Evolutionary conservation across 2,888 invertebrate genomes (phyloP).

Genomic region (Ectobius pallidus): DNA sequence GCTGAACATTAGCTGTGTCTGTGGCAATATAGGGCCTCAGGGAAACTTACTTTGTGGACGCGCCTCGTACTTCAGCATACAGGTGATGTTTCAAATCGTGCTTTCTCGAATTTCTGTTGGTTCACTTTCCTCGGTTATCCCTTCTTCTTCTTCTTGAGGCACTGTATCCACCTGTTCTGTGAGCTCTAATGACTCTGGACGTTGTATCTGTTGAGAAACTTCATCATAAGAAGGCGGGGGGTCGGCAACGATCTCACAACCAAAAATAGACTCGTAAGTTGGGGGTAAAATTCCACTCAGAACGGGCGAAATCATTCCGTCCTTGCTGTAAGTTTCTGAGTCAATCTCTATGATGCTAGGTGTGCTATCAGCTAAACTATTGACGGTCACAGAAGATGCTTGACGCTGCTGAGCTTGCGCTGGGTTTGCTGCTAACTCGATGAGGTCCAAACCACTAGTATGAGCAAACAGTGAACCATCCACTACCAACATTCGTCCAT

Average conservation of each 20-base stretch:
- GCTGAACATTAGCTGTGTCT: no score
- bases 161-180: constrained; percentile 1
- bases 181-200: constrained; percentile 22
- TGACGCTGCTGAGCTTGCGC: constrained; percentile 55
- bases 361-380: constrained; percentile 49
- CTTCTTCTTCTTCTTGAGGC: constrained; percentile 43
- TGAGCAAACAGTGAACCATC: constrained; percentile 61
- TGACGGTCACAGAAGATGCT: constrained; percentile 19
- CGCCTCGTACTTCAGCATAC: no score
- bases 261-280: constrained; percentile 61
- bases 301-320: constrained; percentile 56
- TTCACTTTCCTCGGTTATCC: constrained; percentile 43
- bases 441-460: constrained; percentile 57
- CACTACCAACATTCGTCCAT: constrained; percentile 63
- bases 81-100: constrained; percentile 43
- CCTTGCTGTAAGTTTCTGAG: constrained; percentile 60
- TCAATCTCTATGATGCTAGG: constrained; percentile 54
- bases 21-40: no score
- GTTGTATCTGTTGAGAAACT: constrained; percentile 38
- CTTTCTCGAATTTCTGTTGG: constrained; percentile 46
- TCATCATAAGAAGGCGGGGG: constrained; percentile 45
- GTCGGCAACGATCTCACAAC: constrained; percentile 44
- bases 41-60: no score
- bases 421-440: constrained; percentile 60
- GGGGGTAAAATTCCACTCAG: constrained; percentile 57